Base-by-base conservation (phyloP, 2,113 vertebrate genomes). In the Odocoileus virginianus region DNA sequence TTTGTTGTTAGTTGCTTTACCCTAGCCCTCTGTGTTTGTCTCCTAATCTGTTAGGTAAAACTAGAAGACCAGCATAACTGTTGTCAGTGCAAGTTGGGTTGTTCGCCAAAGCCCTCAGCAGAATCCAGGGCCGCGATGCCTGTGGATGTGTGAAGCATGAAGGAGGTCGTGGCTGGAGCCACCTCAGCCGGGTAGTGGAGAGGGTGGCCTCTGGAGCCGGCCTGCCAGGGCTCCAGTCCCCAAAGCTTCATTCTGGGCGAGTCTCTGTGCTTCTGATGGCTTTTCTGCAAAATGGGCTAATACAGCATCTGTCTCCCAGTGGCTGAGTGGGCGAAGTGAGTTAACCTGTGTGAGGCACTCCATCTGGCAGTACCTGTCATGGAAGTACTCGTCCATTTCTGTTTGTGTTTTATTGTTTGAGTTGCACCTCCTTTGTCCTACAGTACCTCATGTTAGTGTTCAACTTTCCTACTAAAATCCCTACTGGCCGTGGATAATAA, bases 121-220 rank as follows among this genome's bases (percentile, higher is more conserved):
- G 14, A 47, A 14, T 17, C 27, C 43, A 28, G 23, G 40, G 76
- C 83, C 17, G 2, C 0, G 2, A 36, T 3, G 23, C 64, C 88
- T 64, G 17, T 23, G 33, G 50, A 0, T 43, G 8, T 13, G 57
- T 71, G 96, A 64, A n/a, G 1, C 81, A 5, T 1, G 1, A n/a
- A 21, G 55, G 76, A 33, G 13, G 0, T 12, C 0, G 52, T 2
- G 19, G 23, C 1, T 2, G 60, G 23, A 28, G 47, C 47, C 28
- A 0, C 54, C 28, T 25, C 8, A 0, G 1, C 40, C 0, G 0
- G 60, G 40, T 36, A 3, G 13, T 4, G 11, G 50, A 76, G 79
- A 54, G 16, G 33, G 54, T 4, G 36, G 16, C 25, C 28, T 25
- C 17, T 50, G 23, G 23, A 19, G 64, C 54, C 0, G 21, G 61